Conservation (phyloP, 2,797 vertebrate species). For the Acanthis flammea region DNA sequence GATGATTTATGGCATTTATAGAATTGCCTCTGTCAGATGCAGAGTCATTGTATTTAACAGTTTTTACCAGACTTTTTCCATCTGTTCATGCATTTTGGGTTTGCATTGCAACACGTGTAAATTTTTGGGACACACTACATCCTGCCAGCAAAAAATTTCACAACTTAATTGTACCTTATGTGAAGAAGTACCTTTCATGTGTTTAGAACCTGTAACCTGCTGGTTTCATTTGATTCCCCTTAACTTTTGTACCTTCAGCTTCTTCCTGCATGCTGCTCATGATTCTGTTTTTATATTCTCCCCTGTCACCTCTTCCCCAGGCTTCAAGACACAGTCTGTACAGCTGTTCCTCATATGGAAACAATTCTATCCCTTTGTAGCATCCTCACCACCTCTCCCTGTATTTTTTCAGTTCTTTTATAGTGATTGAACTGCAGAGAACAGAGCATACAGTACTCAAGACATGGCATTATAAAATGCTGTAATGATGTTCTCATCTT, state of each 20-base stretch:
- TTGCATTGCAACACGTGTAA: not conserved
- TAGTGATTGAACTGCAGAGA: not conserved
- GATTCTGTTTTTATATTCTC: not conserved
- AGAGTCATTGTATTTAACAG: not conserved
- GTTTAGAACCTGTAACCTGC: not conserved
- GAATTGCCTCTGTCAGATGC: not conserved
- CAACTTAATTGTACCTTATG: not conserved
- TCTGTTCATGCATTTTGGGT: not conserved
- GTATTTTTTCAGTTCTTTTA: not conserved
- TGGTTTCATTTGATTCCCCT: conserved; percentile 12
- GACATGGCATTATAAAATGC: not conserved
- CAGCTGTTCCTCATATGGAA: not conserved
- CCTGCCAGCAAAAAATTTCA: not conserved
- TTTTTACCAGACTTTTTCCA: not conserved
- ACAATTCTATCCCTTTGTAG: not conserved
- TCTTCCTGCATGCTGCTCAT: not conserved
- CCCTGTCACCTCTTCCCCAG: not conserved
- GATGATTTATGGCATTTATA: not conserved
- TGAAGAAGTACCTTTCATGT: not conserved
- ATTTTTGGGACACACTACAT: not conserved
- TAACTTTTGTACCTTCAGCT: not conserved
- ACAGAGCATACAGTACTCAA: not conserved
- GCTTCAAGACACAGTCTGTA: not conserved
- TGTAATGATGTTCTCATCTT: not conserved
- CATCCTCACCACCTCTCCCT: not conserved